Conservation (phyloP, 2,113 vertebrate genomes). For the Paradoxurus hermaphroditus region DNA sequence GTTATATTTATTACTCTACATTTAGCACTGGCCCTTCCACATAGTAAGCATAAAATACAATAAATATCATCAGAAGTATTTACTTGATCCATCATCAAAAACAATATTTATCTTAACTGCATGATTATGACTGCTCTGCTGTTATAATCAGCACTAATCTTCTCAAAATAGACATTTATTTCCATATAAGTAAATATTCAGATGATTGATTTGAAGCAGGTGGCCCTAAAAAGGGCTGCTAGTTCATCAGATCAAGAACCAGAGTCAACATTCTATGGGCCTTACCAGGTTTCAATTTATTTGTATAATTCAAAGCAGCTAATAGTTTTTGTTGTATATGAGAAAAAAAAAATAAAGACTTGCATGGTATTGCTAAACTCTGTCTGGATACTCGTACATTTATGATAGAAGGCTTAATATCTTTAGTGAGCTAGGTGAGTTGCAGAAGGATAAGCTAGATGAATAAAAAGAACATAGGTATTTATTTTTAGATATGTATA, state of each 20-base stretch:
- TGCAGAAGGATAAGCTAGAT: background rate
- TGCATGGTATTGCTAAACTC: background rate
- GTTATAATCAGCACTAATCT: background rate
- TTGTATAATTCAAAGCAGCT: background rate
- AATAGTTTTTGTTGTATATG: background rate
- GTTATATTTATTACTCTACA: background rate
- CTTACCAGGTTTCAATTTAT: background rate
- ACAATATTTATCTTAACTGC: background rate
- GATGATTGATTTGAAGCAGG: background rate
- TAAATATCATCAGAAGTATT: background rate
- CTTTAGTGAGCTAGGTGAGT: conserved; percentile 21
- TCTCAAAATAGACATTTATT: background rate
- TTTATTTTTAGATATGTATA: conserved; percentile 13
- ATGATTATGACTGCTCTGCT: background rate
- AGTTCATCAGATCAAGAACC: background rate
- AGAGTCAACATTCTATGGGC: background rate
- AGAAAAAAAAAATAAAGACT: background rate
- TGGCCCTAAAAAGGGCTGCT: background rate
- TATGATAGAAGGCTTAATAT: background rate
- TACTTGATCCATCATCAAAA: background rate
- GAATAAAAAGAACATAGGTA: background rate
- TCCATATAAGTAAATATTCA: conserved; percentile 17
- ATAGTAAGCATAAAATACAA: background rate
- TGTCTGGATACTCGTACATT: background rate
- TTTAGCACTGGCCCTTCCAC: background rate